These are phyloP conservation scores for Gordius sp. DNA, from an alignment of 2,888 invertebrate species.

Conservation along the genomic window DNA sequence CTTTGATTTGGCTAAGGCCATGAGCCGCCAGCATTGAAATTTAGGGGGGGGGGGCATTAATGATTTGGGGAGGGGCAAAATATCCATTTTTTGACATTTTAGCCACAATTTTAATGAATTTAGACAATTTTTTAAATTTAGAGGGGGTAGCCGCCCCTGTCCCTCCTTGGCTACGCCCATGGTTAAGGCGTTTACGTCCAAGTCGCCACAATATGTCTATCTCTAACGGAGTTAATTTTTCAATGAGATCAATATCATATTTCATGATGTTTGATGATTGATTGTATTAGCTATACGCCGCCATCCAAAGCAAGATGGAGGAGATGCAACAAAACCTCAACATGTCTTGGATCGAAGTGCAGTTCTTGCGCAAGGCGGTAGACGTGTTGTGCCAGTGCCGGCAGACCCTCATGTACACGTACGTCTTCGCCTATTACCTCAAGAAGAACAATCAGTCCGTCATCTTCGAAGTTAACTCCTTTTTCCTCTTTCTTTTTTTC, in stretches of 20 bases:
- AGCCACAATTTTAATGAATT: too few species aligned
- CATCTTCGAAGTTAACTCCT: slow-evolving; percentile 51
- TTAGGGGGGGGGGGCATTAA: too few species aligned
- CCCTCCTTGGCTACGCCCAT: too few species aligned
- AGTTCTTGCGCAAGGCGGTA: slow-evolving; percentile 74
- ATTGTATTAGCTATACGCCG: slow-evolving; percentile 45
- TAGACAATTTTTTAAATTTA: too few species aligned
- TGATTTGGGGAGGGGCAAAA: too few species aligned
- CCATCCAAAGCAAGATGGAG: slow-evolving; percentile 89
- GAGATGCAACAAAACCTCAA: slow-evolving; percentile 87
- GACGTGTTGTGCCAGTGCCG: slow-evolving; percentile 55
- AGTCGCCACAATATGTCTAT: too few species aligned
- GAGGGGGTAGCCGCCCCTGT: too few species aligned
- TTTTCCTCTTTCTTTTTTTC: background rate
- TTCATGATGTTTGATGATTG: slow-evolving; percentile 10
- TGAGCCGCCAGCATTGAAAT: too few species aligned
- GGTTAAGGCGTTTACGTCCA: too few species aligned
- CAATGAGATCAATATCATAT: slow-evolving; percentile 1
- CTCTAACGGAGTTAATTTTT: background rate
- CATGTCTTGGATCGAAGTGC: slow-evolving; percentile 99
- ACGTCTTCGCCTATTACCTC: slow-evolving; percentile 93
- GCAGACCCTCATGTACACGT: slow-evolving; percentile 93
- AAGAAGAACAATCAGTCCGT: slow-evolving; percentile 90
- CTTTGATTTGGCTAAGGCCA: too few species aligned
- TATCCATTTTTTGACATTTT: too few species aligned